Conservation (phyloP, 1,140 invertebrate species). For the Drosophila quadrilineata region DNA sequence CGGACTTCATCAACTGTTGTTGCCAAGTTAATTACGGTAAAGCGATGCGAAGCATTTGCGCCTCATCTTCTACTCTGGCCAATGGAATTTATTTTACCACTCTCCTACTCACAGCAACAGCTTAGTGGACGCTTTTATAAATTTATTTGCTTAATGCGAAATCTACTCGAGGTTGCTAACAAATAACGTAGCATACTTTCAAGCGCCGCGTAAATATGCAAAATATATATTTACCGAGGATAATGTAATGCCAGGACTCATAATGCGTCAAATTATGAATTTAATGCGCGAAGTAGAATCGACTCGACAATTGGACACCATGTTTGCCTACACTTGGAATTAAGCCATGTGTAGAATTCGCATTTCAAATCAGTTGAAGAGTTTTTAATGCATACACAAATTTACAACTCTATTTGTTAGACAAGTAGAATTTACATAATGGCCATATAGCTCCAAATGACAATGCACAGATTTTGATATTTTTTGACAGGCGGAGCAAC, state of each 20-base stretch:
- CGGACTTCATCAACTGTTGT: slow-evolving; percentile 68
- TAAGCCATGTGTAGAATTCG: background rate
- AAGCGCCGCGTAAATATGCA: slow-evolving; percentile 60
- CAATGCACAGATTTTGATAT: slow-evolving; percentile 25
- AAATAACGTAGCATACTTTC: slow-evolving; percentile 59
- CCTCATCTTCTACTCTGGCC: slow-evolving; percentile 29
- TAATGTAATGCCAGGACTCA: slow-evolving; percentile 12
- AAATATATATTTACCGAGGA: slow-evolving; percentile 35
- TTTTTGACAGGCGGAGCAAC: too few relatives aligned
- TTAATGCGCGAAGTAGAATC: background rate
- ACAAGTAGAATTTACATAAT: slow-evolving; percentile 53
- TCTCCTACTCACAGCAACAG: background rate
- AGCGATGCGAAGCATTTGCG: slow-evolving; percentile 57
- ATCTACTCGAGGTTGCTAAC: slow-evolving; percentile 37
- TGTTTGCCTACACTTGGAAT: background rate
- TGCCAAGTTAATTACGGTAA: slow-evolving; percentile 74
- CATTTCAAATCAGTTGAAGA: background rate
- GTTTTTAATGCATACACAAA: background rate
- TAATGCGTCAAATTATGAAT: slow-evolving; percentile 21
- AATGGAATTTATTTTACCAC: slow-evolving; percentile 13
- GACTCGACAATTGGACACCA: background rate
- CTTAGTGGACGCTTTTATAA: slow-evolving; percentile 39
- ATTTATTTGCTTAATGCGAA: slow-evolving; percentile 66
- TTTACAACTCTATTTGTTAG: slow-evolving; percentile 1
- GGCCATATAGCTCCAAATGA: slow-evolving; percentile 27